Base-by-base conservation (phyloP, 2,888 invertebrate genomes). In the Melanostoma mellinum region DNA sequence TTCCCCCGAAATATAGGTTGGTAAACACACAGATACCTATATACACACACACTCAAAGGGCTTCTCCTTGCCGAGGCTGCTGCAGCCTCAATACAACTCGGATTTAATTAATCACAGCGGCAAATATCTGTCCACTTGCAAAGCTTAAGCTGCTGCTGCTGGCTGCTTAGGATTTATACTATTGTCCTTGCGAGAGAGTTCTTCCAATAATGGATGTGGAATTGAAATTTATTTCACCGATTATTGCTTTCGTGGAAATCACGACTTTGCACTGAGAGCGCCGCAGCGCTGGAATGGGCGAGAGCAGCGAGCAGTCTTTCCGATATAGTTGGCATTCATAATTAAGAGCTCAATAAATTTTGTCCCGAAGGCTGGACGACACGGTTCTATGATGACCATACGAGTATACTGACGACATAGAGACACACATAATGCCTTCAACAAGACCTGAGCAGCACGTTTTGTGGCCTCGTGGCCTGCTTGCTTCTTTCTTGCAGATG, bases 271-370 rank as follows among this genome's bases (percentile, higher is more conserved):
- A 36, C 52, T 42, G 73, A 42, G 58, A 20, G 30, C 5, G 30
- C 48, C 4, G 3, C 30, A 33, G n/a, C 52, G 6, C 20, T 69
- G 65, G 65, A 61, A 60, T 50, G 67, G 52, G 53, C 56, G 56
- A n/a, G 42, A n/a, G 42, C 46, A 52, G 32, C 38, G 38, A 36
- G 38, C 48, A 32, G 48, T 69, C 69, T 52, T 58, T 72, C 53
- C 73, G 69, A 48, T 78, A 78, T 74, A 73, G 33, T 71, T 71
- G 74, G 84, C 84, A 79, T 84, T 75, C 74, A 71, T 84, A 84
- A 84, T 84, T 84, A 84, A 84, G 84, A 79, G 84, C 79, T 84
- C 84, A 84, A 84, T 84, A 84, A 84, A 84, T 84, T 82, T 78
- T 52, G 48, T 38, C 50, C 40, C 52, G 48, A 69, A 53, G 52